phyloP scores from a whole-genome alignment of 2,797 vertebrate genomes.

The Phataginus tetradactyla region DNA sequence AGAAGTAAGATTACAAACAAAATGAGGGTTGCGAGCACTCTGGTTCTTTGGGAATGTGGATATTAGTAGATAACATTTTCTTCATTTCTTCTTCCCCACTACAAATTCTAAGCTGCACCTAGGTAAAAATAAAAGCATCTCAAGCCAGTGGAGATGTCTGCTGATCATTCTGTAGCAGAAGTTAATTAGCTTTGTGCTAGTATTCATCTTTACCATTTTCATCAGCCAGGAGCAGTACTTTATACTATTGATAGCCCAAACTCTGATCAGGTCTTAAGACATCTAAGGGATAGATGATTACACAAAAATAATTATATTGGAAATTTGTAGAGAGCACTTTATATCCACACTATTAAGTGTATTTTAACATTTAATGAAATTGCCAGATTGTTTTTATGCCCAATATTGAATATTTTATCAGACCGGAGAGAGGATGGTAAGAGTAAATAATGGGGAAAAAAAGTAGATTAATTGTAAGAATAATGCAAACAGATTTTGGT shows the following conservation, averaged over 20 bases:
- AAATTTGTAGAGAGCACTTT: constrained; percentile 32
- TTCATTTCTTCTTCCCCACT: constrained; percentile 9
- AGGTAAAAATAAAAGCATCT: constrained; percentile 41
- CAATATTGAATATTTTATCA: constrained; percentile 46
- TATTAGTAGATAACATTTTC: not conserved
- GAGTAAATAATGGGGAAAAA: no score
- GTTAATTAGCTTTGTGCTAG: constrained; percentile 18
- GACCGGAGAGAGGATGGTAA: not conserved
- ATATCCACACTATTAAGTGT: constrained; percentile 12
- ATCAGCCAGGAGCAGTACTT: not conserved
- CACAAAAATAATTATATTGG: constrained; percentile 44
- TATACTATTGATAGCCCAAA: constrained; percentile 25
- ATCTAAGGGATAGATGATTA: constrained; percentile 16
- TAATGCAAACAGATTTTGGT: constrained; percentile 23
- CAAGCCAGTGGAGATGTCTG: not conserved
- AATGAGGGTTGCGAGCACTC: not conserved
- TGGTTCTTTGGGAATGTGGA: constrained; percentile 25
- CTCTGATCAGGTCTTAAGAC: constrained; percentile 41
- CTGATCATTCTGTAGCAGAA: constrained; percentile 22
- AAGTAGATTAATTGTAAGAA: constrained; percentile 42
- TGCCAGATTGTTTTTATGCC: constrained; percentile 49
- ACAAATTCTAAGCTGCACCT: constrained; percentile 32
- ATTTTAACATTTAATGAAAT: constrained; percentile 68
- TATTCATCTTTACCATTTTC: constrained; percentile 30
- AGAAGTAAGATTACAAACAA: constrained; percentile 36